phyloP scores from a whole-genome alignment of 2,113 vertebrate genomes.

The Festucalex cinctus region DNA sequence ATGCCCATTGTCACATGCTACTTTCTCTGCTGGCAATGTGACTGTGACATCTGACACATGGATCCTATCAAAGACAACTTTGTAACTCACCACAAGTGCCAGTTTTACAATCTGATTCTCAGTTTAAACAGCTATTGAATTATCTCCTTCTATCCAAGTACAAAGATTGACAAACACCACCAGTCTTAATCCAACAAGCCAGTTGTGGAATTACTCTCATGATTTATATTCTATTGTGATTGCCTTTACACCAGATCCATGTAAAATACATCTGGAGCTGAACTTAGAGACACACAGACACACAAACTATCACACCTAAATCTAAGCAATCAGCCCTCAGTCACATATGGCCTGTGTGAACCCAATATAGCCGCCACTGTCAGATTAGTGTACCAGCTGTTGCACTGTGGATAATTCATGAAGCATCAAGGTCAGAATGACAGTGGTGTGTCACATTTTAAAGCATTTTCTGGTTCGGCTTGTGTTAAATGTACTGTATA shows the following conservation, averaged over 20 bases:
- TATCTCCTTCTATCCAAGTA: neutral
- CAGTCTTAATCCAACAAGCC: neutral
- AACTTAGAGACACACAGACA: constrained; percentile 6
- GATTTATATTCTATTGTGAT: constrained; percentile 26
- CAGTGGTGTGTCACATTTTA: constrained; percentile 2
- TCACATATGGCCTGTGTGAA: constrained; percentile 35
- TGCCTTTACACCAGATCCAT: constrained; percentile 22
- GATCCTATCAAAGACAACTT: neutral
- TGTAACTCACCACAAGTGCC: neutral
- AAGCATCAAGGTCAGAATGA: neutral
- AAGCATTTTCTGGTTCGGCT: neutral
- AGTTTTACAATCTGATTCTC: neutral
- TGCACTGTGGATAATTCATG: neutral
- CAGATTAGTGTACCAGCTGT: constrained; percentile 25
- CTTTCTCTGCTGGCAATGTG: neutral
- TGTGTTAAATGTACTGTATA: no score
- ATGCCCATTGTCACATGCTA: neutral
- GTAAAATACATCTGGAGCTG: constrained; percentile 42
- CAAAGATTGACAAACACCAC: neutral
- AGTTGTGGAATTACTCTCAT: constrained; percentile 1
- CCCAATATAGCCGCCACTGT: constrained; percentile 23
- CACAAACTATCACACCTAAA: constrained; percentile 4
- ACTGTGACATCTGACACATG: neutral
- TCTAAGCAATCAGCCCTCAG: constrained; percentile 29
- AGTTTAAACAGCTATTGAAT: neutral